Evolutionary conservation across 2,797 vertebrate species (phyloP), one percentile per base, ranked within the genome.

Genomic region (Caiman crocodilus): DNA sequence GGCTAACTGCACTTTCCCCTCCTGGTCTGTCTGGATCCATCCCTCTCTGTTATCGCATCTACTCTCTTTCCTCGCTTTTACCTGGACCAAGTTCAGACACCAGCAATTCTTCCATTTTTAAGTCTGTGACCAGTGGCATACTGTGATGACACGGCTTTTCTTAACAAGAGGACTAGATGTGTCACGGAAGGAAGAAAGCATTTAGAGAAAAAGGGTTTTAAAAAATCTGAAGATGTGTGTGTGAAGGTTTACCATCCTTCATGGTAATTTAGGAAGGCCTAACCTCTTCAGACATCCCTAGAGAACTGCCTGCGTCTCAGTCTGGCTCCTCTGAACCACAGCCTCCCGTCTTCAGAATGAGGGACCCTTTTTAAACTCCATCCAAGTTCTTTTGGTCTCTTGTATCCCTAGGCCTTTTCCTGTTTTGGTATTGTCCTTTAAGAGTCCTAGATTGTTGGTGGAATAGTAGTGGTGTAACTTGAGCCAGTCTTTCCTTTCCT

Each of bases 181-280:
- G 50, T 76, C 74, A 18, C 63, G 65, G 71, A 21, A 28, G 79
- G n/a, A 64, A 35, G 18, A 61, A 73, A 85, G 56, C 14, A 21
- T 4, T 15, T n/a, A 55, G n/a, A 5, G 4, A 11, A 13, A 23
- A 8, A 2, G 1, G 26, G 25, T 9, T 80, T 57, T 1, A 73
- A n/a, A 81, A 21, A 60, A 67, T 42, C 8, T 15, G 10, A 50
- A 50, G 13, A 7, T 20, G 20, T 59, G 0, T 2, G 1, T 17
- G 7, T 2, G 3, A 4, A 88, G n/a, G 21, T 50, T 64, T 79
- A 23, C 18, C 13, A 63, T 83, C 15, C 14, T 21, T 71, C 4
- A 2, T 74, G 77, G 23, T 28, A 59, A 65, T 21, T 11, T 71
- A 25, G 2, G 32, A 21, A 71, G 25, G 69, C 14, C 32, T 42